Evolutionary conservation across 2,888 invertebrate genomes (phyloP), one percentile per base, ranked within the genome.

Genomic region (Fragum sueziense): DNA sequence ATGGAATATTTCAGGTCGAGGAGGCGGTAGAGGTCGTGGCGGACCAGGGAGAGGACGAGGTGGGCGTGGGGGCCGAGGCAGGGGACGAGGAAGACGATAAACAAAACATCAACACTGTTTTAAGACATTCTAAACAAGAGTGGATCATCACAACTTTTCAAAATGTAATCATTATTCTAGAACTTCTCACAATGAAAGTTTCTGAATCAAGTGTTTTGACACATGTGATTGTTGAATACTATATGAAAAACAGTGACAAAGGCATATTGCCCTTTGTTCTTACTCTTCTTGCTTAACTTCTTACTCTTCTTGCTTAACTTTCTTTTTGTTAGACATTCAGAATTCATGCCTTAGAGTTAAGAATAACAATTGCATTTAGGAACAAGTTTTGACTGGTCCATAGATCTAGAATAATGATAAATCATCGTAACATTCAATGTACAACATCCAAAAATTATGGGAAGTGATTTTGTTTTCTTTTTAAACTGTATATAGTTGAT

Each of bases 21-120:
- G 88, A 22, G 84, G 91, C 52, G 84, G 91, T 57, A 84, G 88
- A 31, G 84, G 91, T 47, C 87, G 89, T 22, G 85, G 90, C 31
- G 80, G 90, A 20, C 85, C 88, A 27, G 82, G 87, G 31, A 76
- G 88, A 57, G 85, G 90, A 7, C 81, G 89, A n/a, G 80, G 90
- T n/a, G 86, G 88, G 20, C 76, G 86, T 41, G 88, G 89, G 31
- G 81, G 89, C 6, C 82, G 90, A 20, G 82, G 89, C n/a, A 71
- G 90, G 37, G 90, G 91, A 14, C 73, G 91, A 71, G 88, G 91
- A 9, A 71, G 89, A 33, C 84, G 88, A 72, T 61, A 72, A 57
- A 68, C 51, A 41, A 2, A n/a, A 25, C 14, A 17, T n/a, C 68
- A 51, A 9, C n/a, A n/a, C n/a, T 47, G 17, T 47, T 47, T 47